These are phyloP conservation scores for Danio kyathit DNA, from an alignment of 2,797 vertebrate species.

Conservation along the genomic window DNA sequence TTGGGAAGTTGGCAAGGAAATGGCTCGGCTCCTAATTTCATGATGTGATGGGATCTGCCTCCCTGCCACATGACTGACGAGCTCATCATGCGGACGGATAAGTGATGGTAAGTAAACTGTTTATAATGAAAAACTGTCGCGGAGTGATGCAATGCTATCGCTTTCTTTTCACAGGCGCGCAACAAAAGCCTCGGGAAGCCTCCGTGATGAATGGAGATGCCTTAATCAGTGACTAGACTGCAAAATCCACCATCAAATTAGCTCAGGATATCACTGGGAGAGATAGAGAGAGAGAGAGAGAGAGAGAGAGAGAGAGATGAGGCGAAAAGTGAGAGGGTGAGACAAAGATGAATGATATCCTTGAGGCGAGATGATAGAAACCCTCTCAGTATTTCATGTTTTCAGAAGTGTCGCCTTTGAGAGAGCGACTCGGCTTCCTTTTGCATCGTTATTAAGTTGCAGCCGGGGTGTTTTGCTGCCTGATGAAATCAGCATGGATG, in stretches of 20 bases:
- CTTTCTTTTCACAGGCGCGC: constrained; percentile 45
- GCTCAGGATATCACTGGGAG: constrained; percentile 43
- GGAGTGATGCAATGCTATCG: constrained; percentile 18
- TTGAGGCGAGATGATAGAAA: constrained; percentile 42
- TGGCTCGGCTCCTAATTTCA: constrained; percentile 28
- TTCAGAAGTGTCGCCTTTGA: constrained; percentile 43
- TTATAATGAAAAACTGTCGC: constrained; percentile 65
- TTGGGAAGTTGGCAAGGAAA: constrained; percentile 30
- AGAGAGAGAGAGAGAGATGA: constrained; percentile 44
- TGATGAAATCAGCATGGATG: constrained; percentile 56
- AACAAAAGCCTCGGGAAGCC: constrained; percentile 64
- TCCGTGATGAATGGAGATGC: constrained; percentile 71
- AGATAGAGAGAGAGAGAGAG: constrained; percentile 24
- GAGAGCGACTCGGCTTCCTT: constrained; percentile 38
- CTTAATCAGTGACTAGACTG: constrained; percentile 67
- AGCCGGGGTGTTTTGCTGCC: constrained; percentile 41
- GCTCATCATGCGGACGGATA: constrained; percentile 70
- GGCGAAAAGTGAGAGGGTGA: constrained; percentile 17
- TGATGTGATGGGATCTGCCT: constrained; percentile 36
- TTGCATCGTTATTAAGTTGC: constrained; percentile 55
- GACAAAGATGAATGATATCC: constrained; percentile 45
- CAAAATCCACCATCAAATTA: constrained; percentile 67
- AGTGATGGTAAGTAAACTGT: constrained; percentile 67
- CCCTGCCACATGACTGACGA: constrained; percentile 62
- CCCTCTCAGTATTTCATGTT: constrained; percentile 23